Conservation (phyloP, 1,140 invertebrate genomes). For the Steinernema khuongi region DNA sequence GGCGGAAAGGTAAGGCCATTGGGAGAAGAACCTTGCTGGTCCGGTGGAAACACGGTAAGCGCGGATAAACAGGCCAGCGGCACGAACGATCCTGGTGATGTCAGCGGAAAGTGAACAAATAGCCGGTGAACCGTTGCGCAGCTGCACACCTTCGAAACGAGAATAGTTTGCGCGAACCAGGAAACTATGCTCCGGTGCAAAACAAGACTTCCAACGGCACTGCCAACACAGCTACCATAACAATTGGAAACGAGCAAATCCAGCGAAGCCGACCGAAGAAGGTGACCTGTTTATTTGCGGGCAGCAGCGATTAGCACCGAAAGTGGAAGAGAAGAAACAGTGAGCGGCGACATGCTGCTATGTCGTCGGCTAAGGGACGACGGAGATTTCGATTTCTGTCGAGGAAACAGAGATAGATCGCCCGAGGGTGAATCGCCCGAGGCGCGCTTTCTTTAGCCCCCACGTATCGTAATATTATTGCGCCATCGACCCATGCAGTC, state of each 20-base stretch:
- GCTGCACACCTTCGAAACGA: neutral
- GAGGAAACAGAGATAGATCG: conserved; percentile 4
- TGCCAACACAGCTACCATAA: too few species aligned
- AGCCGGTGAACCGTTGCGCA: neutral
- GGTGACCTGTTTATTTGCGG: neutral
- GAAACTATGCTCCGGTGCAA: neutral
- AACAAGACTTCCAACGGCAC: neutral
- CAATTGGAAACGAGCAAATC: neutral
- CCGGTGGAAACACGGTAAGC: too few species aligned
- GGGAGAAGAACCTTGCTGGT: neutral
- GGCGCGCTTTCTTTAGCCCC: conserved; percentile 3
- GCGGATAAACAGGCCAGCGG: too few species aligned
- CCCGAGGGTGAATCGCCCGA: conserved; percentile 7
- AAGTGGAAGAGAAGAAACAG: conserved; percentile 15
- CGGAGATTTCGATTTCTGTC: conserved; percentile 13
- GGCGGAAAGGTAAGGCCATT: neutral
- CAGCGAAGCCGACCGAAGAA: neutral
- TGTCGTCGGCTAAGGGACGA: neutral
- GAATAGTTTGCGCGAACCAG: neutral
- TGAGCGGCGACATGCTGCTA: neutral
- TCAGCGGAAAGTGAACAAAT: neutral
- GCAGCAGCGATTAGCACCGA: neutral
- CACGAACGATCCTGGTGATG: too few species aligned
- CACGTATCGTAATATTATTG: conserved; percentile 17
- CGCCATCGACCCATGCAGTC: conserved; percentile 14